Conservation (phyloP, 2,888 invertebrate species). For the Drosophila parthenogenetica region DNA sequence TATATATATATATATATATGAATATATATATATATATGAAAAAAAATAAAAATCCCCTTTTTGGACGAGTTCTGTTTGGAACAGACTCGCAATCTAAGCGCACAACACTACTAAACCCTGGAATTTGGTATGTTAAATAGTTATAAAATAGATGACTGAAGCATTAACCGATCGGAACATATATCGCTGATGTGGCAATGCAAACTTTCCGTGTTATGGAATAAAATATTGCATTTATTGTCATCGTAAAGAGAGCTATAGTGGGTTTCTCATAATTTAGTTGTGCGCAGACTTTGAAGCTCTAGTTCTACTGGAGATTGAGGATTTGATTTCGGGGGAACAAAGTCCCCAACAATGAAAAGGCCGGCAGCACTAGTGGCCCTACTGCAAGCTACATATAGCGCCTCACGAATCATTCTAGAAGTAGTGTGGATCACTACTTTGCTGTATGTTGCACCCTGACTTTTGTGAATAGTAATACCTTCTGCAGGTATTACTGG, state of each 20-base stretch:
- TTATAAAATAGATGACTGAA: background rate
- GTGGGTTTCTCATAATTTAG: background rate
- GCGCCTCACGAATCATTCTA: background rate
- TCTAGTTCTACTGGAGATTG: too few relatives aligned
- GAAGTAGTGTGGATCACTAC: background rate
- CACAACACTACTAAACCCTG: background rate
- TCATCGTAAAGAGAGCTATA: background rate
- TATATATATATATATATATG: too few relatives aligned
- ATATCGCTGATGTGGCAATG: background rate
- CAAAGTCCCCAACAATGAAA: background rate
- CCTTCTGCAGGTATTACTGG: slow-evolving; percentile 11
- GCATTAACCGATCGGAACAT: background rate
- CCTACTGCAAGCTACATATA: slow-evolving; percentile 12
- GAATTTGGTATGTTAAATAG: background rate
- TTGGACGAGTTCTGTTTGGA: too few relatives aligned
- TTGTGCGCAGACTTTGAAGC: too few relatives aligned
- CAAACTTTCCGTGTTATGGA: background rate
- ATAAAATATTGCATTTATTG: background rate
- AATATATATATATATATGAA: too few relatives aligned
- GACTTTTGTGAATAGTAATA: slow-evolving; percentile 7
- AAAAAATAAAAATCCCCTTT: background rate
- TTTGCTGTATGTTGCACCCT: background rate
- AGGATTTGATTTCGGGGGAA: too few relatives aligned
- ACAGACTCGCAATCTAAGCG: background rate
- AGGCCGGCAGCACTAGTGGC: background rate